These are phyloP conservation scores for Sarcophaga peregrina DNA, from an alignment of 1,140 invertebrate genomes.

Conservation along the genomic window DNA sequence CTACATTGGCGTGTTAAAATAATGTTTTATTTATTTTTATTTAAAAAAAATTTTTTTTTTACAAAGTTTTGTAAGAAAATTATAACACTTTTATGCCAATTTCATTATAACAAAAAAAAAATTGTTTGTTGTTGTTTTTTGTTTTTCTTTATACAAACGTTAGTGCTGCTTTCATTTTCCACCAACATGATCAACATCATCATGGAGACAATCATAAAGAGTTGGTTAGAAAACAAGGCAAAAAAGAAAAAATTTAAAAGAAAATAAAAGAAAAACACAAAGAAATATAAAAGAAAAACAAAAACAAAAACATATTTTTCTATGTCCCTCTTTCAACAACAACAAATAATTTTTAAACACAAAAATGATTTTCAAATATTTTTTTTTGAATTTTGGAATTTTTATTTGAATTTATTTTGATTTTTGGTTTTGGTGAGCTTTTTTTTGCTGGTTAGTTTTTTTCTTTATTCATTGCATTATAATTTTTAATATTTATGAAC, in stretches of 20 bases:
- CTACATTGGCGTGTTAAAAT: neutral
- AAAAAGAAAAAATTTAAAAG: neutral
- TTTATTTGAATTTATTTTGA: neutral
- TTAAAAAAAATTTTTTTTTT: neutral
- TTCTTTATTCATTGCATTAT: neutral
- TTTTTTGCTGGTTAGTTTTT: neutral
- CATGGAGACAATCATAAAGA: no score
- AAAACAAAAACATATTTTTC: no score
- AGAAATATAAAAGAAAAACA: no score
- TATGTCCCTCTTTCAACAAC: no score
- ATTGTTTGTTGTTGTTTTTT: neutral
- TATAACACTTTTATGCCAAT: slow-evolving; percentile 47
- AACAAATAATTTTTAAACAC: no score
- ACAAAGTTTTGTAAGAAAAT: slow-evolving; percentile 43
- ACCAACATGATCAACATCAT: neutral
- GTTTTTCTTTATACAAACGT: neutral
- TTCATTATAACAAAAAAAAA: slow-evolving; percentile 40
- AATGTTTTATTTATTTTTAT: slow-evolving; percentile 3
- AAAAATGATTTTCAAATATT: no score
- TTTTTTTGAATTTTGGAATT: neutral
- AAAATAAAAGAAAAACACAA: neutral
- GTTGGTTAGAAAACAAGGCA: no score
- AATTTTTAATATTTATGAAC: neutral
- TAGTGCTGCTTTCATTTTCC: slow-evolving; percentile 30
- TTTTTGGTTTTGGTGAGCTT: neutral